Evolutionary conservation across 2,888 invertebrate genomes (phyloP), one percentile per base, ranked within the genome.

Genomic region (Drosophila putrida): DNA sequence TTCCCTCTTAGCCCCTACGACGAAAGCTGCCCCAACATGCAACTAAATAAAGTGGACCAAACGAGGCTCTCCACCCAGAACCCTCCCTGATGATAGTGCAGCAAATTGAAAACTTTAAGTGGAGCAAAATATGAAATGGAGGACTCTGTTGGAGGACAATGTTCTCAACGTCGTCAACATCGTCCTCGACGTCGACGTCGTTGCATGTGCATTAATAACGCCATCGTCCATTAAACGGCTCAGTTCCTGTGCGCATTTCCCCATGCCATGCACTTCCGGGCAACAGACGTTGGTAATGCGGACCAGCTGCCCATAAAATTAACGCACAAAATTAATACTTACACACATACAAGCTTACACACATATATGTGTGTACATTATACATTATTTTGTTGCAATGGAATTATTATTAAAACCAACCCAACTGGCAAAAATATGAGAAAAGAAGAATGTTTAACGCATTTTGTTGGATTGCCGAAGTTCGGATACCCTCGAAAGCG

Each of bases 41-140:
- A 27, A 28, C 53, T 54, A 57, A 79, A 73, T 75, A 75, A 78
- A 82, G 76, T 78, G 81, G 71, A 78, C 71, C 69, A 74, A 71
- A 55, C 41, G 47, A 46, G 61, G 66, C 61, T 51, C 57, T 43
- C n/a, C 25, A 61, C 54, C 41, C 36, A 13, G 33, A 31, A 13
- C 20, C 20, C 38, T 10, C 49, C 49, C 69, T 68, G 65, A 71
- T 68, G 65, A 71, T 67, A 73, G 71, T 69, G 65, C 61, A 38
- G 69, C 36, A 70, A 85, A 76, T 80, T 82, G 78, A 78, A 82
- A 79, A 82, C 65, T 87, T 87, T 72, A 82, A 85, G 82, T 66
- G 59, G 43, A 64, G 69, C 69, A 46, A 77, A 84, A 82, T 80
- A 80, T 80, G 76, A 78, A 81, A 74, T 72, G 57, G 13, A 43